phyloP scores from a whole-genome alignment of 1,140 invertebrate genomes.

The Lethocerus indicus region DNA sequence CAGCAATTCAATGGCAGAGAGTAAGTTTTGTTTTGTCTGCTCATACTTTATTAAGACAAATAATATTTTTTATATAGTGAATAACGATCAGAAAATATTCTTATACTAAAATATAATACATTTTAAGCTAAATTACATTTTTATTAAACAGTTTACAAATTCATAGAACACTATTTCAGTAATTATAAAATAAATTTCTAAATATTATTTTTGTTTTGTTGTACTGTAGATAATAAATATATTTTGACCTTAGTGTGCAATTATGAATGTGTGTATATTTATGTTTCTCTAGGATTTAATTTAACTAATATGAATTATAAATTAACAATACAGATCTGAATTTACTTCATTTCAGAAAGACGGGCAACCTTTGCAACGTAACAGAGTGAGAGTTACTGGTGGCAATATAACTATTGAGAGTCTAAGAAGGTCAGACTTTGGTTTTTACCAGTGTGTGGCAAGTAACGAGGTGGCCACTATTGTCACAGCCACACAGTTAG shows the following conservation, averaged over 20 bases:
- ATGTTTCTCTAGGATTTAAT: neutral
- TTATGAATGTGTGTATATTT: no score
- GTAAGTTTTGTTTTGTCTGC: slow-evolving; percentile 27
- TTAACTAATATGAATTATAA: slow-evolving; percentile 6
- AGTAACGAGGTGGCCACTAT: slow-evolving; percentile 90
- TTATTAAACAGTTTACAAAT: neutral
- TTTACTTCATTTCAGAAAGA: slow-evolving; percentile 37
- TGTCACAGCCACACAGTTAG: slow-evolving; percentile 71
- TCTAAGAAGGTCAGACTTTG: slow-evolving; percentile 76
- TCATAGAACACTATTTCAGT: neutral
- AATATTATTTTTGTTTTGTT: neutral
- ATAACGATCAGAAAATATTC: no score
- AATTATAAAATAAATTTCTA: neutral
- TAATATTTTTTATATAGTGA: no score
- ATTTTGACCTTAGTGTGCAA: no score
- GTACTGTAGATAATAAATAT: no score
- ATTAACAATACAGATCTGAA: neutral
- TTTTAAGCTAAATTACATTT: neutral
- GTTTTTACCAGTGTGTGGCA: slow-evolving; percentile 86
- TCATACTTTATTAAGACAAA: no score
- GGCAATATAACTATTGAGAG: slow-evolving; percentile 86
- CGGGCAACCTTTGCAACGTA: slow-evolving; percentile 57
- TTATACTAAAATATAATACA: neutral
- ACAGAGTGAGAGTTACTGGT: slow-evolving; percentile 51
- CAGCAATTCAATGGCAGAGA: slow-evolving; percentile 77